Evolutionary conservation across 2,888 invertebrate species (phyloP), one percentile per base, ranked within the genome.

Genomic region (Copidosoma aretas): DNA sequence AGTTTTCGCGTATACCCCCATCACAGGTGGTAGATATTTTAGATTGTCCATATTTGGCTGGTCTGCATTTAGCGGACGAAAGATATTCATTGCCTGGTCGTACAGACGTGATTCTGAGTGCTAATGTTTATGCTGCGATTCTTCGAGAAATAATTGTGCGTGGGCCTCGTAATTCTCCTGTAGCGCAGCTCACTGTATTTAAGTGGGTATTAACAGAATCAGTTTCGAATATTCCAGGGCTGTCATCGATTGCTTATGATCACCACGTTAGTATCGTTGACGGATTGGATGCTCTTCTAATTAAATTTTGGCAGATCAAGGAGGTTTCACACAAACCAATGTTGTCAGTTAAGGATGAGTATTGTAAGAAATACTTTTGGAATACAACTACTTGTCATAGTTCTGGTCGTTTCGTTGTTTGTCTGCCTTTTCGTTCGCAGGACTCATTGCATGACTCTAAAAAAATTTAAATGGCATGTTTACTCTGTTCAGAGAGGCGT

Each of bases 401-500:
- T 32, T 32, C 32, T 32, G 32, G 62, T 22, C 41, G 62, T 15
- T 62, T 62, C 12, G 54, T 62, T 4, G 51, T 60, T n/a, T 25
- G 60, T 4, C 17, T 60, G 3, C 52, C 52, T 12, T 60, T 60
- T 39, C 10, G 2, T 12, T 8, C n/a, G 1, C 5, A 12, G 1
- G 49, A 49, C 10, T 8, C 5, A 0, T 19, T 51, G 1, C 1
- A 10, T 0, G 32, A 19, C 12, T 19, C 19, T 1, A 1, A 41
- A 4, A 4, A 19, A 10, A 41, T 54, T 0, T 41, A 53, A 10
- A 1, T n/a, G 14, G 17, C 51, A 10, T 51, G 49, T 19, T n/a
- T 60, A 1, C 0, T 21, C 0, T 25, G 51, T 39, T 10, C 22
- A 0, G 25, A 32, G 0, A 22, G 14, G 1, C n/a, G 32, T 12